Conservation (phyloP, 2,113 vertebrate genomes). For the Perca schrenkii region DNA sequence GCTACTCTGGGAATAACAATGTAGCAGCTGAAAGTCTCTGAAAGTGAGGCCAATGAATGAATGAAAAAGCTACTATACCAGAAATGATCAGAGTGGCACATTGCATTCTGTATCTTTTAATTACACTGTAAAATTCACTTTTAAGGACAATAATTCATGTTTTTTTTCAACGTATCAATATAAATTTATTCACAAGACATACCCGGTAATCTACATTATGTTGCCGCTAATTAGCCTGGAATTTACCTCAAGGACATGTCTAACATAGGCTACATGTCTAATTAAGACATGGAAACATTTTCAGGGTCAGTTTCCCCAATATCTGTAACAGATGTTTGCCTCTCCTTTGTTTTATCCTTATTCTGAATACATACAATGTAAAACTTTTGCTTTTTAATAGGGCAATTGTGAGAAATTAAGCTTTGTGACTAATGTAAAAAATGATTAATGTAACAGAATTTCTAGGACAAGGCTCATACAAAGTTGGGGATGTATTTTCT, state of each 20-base stretch:
- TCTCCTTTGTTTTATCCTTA: background rate
- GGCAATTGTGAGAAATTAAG: background rate
- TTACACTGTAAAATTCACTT: background rate
- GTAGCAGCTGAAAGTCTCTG: background rate
- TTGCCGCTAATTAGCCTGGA: conserved; percentile 11
- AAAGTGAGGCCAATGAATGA: background rate
- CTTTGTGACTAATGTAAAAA: background rate
- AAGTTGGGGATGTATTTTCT: background rate
- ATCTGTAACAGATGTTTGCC: background rate
- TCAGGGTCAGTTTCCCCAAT: background rate
- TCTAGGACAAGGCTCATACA: background rate
- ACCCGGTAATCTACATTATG: background rate
- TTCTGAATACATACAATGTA: background rate
- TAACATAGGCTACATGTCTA: background rate
- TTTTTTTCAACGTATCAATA: conserved; percentile 1
- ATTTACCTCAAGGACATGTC: background rate
- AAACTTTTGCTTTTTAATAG: background rate
- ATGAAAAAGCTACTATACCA: background rate
- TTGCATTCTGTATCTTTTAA: background rate
- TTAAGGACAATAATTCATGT: background rate
- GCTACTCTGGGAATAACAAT: background rate
- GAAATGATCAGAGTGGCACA: background rate
- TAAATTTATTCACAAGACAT: background rate
- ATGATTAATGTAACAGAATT: background rate
- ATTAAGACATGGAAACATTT: background rate